Percentiles rank a stretch among this genome's conserved stretches.
These are phyloP conservation scores for Crocuta crocuta DNA, from an alignment of 2,113 vertebrate genomes.

Conservation along the genomic window DNA sequence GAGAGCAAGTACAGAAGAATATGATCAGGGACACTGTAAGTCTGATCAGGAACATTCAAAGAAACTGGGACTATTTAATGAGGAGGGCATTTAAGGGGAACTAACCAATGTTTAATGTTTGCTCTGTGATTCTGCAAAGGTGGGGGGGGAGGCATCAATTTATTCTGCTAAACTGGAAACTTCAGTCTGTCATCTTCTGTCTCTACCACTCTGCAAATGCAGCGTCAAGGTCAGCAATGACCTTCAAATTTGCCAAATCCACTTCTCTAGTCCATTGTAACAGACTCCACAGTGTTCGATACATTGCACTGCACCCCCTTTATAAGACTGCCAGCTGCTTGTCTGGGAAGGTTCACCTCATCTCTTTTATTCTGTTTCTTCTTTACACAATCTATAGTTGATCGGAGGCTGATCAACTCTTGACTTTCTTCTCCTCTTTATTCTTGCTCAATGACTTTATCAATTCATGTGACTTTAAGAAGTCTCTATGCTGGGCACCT, in stretches of 20 bases:
- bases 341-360: not conserved
- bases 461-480: not conserved
- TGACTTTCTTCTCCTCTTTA: not conserved
- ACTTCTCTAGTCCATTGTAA: not conserved
- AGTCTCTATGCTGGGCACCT: not conserved
- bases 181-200: not conserved
- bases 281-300: not conserved
- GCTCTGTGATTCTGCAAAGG: not conserved
- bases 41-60: not conserved
- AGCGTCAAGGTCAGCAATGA: constrained; percentile 45
- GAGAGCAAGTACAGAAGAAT: not conserved
- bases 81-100: not conserved
- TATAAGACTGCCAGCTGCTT: not conserved
- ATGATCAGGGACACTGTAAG: not conserved
- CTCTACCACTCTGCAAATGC: not conserved
- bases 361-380: not conserved
- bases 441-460: not conserved
- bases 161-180: not conserved
- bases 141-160: not conserved
- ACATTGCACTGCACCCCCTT: not conserved
- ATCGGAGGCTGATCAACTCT: not conserved
- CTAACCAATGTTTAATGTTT: not conserved
- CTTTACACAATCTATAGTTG: constrained; percentile 16
- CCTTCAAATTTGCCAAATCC: constrained; percentile 49
- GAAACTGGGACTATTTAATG: not conserved